A percentile compares a stretch with the other conserved stretches of the same genome.
Conservation (phyloP, 2,888 invertebrate species). For the Callyntrura guangdongensis region DNA sequence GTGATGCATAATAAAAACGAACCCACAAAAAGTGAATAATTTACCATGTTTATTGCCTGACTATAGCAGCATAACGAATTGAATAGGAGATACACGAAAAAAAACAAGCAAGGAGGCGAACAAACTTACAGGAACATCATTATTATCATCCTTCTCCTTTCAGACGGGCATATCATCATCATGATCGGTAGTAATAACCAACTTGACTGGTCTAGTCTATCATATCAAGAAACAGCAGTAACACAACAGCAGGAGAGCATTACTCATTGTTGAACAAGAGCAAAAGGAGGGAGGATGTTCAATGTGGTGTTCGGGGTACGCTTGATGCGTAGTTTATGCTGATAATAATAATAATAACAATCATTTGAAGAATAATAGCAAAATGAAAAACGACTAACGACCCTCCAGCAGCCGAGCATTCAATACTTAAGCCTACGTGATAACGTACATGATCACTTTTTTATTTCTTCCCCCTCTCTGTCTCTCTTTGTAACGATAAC, state of each 20-base stretch:
- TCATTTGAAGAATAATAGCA: slow-evolving; percentile 57
- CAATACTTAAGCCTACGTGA: background rate
- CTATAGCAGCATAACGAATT: background rate
- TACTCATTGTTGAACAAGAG: slow-evolving; percentile 39
- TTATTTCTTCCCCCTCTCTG: slow-evolving; percentile 40
- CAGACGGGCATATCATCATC: slow-evolving; percentile 22
- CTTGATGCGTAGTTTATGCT: slow-evolving; percentile 15
- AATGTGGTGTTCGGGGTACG: background rate
- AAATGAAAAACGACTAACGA: slow-evolving; percentile 58
- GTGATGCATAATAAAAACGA: slow-evolving; percentile 53
- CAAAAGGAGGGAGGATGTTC: slow-evolving; percentile 41
- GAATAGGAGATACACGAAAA: background rate
- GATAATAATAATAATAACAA: slow-evolving; percentile 42
- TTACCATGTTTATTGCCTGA: slow-evolving; percentile 23
- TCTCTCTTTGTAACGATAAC: slow-evolving; percentile 29
- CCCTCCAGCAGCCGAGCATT: slow-evolving; percentile 59
- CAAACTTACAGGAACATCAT: slow-evolving; percentile 43
- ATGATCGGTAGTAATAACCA: slow-evolving; percentile 22
- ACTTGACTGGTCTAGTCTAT: slow-evolving; percentile 28
- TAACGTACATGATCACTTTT: slow-evolving; percentile 24
- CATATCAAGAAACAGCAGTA: slow-evolving; percentile 42
- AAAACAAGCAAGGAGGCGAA: slow-evolving; percentile 9
- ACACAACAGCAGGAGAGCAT: slow-evolving; percentile 57
- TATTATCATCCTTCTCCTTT: slow-evolving; percentile 3
- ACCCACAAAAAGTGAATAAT: slow-evolving; percentile 55